Base-by-base conservation (phyloP, 2,113 vertebrate genomes). In the Malurus melanocephalus region DNA sequence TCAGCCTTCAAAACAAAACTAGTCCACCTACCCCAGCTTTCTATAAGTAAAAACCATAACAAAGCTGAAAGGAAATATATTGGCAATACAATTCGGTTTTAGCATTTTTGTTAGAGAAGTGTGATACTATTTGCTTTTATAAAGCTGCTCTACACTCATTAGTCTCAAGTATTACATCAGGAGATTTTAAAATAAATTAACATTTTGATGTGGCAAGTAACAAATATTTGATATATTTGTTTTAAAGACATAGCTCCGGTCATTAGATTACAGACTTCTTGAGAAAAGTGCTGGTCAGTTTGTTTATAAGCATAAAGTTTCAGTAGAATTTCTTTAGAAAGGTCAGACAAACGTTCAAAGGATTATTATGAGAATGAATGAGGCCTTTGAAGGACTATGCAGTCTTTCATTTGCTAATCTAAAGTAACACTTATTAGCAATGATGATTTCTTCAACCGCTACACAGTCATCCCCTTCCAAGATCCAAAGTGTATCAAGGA, bases 371-470 rank as follows among this genome's bases (percentile, higher is more conserved):
- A 91, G 88, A 93, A 90, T 69, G 59, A 69, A 95, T 73, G 56
- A 94, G 55, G 92, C 80, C 74, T 88, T 67, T 91, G 90, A 93
- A 94, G 69, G 86, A 94, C 26, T 45, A 28, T 5, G 55, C 59
- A 60, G 80, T 66, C 89, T 88, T 96, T 93, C 90, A 92, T 90
- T 96, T 79, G 83, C 86, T 95, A 95, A 93, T 96, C 67, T 88
- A 59, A 90, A 94, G 61, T 64, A 78, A 74, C 55, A 93, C 73
- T 79, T 83, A 89, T 51, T 87, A 89, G 94, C 72, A 85, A 62
- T 16, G 73, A 92, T 56, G 79, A 92, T 87, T 94, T 90, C 85
- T 94, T 78, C 83, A 84, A 62, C 56, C 57, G 84, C 59, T 75
- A 66, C 72, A 56, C 3, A 68, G 57, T 91, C 53, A 78, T 77